Evolutionary conservation across 2,888 invertebrate species (phyloP).

Genomic region (Limnephilus marmoratus): DNA sequence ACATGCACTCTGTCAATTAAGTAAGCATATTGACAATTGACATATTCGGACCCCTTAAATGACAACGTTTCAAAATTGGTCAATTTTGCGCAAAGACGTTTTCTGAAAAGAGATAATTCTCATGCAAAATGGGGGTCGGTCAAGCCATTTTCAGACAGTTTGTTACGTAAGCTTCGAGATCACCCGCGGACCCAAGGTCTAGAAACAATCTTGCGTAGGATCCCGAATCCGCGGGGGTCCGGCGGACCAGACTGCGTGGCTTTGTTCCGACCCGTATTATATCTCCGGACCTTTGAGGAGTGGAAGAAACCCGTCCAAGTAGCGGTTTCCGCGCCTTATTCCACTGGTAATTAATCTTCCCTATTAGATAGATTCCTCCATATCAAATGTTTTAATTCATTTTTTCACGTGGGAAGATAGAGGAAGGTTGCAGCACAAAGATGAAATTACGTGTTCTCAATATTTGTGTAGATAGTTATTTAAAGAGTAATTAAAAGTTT

Average conservation of each 20-base stretch:
- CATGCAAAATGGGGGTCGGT: background rate
- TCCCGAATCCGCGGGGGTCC: conserved; percentile 56
- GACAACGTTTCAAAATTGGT: no score
- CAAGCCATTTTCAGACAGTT: background rate
- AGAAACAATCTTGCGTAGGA: conserved; percentile 1
- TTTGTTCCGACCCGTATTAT: conserved; percentile 51
- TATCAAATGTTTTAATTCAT: conserved; percentile 38
- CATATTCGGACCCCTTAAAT: no score
- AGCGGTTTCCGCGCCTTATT: conserved; percentile 33
- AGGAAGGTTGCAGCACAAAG: background rate
- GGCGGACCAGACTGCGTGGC: conserved; percentile 64
- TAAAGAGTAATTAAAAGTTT: no score
- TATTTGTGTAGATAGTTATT: no score
- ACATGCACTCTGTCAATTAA: no score
- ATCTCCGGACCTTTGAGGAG: conserved; percentile 13
- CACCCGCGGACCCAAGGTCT: background rate
- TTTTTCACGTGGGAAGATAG: background rate
- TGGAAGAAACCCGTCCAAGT: conserved; percentile 8
- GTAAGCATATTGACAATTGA: no score
- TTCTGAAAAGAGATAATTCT: background rate
- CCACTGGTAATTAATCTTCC: conserved; percentile 45
- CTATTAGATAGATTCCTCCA: conserved; percentile 37
- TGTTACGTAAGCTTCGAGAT: background rate
- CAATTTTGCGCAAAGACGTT: background rate
- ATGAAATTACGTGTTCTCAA: background rate